A percentile compares a stretch with the other conserved stretches of the same genome.
These are phyloP conservation scores for Trisateles emortualis DNA, from an alignment of 2,888 invertebrate genomes.

Conservation along the genomic window DNA sequence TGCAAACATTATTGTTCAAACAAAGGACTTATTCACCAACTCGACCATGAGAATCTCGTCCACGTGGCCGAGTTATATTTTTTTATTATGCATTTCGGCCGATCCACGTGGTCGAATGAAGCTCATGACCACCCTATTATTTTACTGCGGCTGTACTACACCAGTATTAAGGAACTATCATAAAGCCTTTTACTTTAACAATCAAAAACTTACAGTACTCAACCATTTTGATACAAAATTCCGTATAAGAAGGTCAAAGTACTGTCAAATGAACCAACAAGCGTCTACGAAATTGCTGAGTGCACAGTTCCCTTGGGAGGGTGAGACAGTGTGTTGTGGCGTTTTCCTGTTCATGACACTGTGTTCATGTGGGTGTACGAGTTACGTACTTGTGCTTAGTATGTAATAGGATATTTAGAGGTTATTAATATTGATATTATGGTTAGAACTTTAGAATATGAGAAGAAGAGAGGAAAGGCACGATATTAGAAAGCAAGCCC, in stretches of 20 bases:
- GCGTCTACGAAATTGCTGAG: constrained; percentile 58
- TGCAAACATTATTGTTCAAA: too few relatives aligned
- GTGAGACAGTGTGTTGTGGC: constrained; percentile 16
- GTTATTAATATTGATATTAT: too few relatives aligned
- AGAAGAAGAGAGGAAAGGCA: too few relatives aligned
- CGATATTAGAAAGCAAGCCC: too few relatives aligned
- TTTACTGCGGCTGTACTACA: constrained; percentile 13
- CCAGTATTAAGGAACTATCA: constrained; percentile 10
- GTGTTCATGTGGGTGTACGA: constrained; percentile 5
- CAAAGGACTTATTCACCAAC: too few relatives aligned
- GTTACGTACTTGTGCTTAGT: not conserved
- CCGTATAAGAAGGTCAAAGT: constrained; percentile 49
- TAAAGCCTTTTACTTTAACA: constrained; percentile 39
- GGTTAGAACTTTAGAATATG: too few relatives aligned
- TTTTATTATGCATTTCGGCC: too few relatives aligned
- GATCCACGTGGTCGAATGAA: not conserved
- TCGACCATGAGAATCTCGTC: too few relatives aligned
- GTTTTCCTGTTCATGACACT: constrained; percentile 27
- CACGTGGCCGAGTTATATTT: too few relatives aligned
- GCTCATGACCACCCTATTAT: constrained; percentile 1
- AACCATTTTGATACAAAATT: constrained; percentile 48
- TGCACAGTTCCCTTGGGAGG: constrained; percentile 47
- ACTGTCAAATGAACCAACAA: constrained; percentile 55
- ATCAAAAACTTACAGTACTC: constrained; percentile 40
- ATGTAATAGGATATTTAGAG: not conserved